These are phyloP conservation scores for Sphenopsis melanotis DNA, from an alignment of 2,797 vertebrate genomes.

Conservation along the genomic window DNA sequence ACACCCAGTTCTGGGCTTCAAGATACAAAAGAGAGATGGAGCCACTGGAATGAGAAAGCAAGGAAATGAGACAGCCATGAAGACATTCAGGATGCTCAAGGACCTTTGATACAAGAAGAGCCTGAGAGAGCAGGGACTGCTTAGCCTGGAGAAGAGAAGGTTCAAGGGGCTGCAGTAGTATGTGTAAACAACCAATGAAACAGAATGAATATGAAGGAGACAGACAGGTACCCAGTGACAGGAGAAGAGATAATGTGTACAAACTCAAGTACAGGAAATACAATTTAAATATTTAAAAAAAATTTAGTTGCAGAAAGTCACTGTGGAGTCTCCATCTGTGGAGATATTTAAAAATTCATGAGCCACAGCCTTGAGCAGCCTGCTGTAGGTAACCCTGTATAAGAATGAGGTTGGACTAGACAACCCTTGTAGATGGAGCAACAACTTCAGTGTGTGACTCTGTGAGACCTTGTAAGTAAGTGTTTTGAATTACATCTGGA, in stretches of 20 bases:
- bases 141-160: neutral
- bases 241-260: neutral
- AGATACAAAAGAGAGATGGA: neutral
- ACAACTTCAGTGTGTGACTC: neutral
- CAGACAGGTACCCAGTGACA: neutral
- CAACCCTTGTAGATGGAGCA: neutral
- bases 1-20: neutral
- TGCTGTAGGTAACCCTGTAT: neutral
- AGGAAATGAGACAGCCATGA: neutral
- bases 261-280: neutral
- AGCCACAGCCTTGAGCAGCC: neutral
- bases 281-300: neutral
- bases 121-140: neutral
- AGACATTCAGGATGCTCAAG: neutral
- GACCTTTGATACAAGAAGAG: neutral
- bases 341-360: neutral
- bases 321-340: neutral
- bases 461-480: neutral
- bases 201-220: accelerated
- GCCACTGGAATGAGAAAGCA: neutral
- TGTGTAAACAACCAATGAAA: neutral
- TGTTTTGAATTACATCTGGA: neutral
- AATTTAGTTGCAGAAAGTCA: neutral
- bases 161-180: neutral
- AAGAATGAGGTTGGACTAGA: neutral